phyloP scores from a whole-genome alignment of 2,113 vertebrate genomes.

The Laticauda colubrina region DNA sequence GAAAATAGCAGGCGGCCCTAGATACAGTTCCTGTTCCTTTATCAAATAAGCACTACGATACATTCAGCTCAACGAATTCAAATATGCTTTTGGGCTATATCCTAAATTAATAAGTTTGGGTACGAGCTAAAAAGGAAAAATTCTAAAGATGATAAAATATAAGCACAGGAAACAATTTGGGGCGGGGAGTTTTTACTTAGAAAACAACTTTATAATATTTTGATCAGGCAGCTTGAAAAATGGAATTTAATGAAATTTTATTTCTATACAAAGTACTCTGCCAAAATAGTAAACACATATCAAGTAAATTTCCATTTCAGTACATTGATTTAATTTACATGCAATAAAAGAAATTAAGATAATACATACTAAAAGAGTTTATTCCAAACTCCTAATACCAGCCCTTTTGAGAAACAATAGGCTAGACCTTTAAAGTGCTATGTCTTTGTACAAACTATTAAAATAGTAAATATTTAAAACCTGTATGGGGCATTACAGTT shows the following conservation, averaged over 20 bases:
- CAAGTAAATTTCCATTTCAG: neutral
- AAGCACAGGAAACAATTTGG: neutral
- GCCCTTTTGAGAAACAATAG: neutral
- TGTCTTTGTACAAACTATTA: constrained; percentile 64
- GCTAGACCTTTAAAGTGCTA: constrained; percentile 70
- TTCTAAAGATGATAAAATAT: neutral
- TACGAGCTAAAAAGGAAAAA: neutral
- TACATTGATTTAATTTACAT: constrained; percentile 31
- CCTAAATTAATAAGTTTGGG: neutral
- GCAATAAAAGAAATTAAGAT: neutral
- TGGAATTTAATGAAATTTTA: constrained; percentile 6
- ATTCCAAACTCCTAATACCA: constrained; percentile 21
- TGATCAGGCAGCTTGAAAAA: constrained; percentile 4
- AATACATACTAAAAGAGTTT: constrained; percentile 13
- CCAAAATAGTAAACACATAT: neutral
- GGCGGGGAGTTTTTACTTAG: neutral
- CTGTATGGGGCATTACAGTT: constrained; percentile 56
- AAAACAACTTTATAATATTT: constrained; percentile 25
- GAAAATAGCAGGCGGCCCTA: neutral
- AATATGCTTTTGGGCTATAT: neutral
- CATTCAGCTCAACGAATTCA: neutral
- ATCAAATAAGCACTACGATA: neutral
- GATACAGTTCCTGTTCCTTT: neutral
- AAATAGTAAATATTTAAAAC: constrained; percentile 59
- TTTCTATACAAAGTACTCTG: neutral